Base-by-base conservation (phyloP, 2,888 invertebrate species). In the Dicranocentrus wangi region DNA sequence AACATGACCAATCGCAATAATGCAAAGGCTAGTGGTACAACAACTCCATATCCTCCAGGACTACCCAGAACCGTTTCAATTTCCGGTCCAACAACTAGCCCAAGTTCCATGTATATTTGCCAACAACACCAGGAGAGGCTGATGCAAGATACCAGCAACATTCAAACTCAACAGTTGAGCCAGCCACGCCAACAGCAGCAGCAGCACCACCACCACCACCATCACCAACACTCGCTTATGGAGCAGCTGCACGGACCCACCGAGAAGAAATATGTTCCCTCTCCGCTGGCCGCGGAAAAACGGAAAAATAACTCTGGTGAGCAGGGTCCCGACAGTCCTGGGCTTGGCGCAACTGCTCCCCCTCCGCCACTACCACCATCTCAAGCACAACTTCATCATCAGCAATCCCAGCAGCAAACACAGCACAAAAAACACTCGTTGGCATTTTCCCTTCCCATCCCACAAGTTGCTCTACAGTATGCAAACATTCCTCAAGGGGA, bases 381-480 rank as follows among this genome's bases (percentile, higher is more conserved):
- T 17, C 69, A 53, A 23, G 19, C 42, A 1, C 79, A 65, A 32
- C 58, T 53, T 28, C 63, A 68, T 23, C 58, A 65, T 28, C 66
- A 71, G 10, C 76, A 61, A 2, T 60, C 21, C 23, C 60, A 69
- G 17, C 68, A 70, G 1, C 70, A 63, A 13, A 25, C 28, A 17
- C 65, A 51, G 61, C 43, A 25, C 28, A 73, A 73, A 47, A 75
- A 70, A 51, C 69, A 81, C 65, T 75, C 70, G 1, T 51, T 82
- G 0, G 84, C 77, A 15, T 84, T 77, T 17, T 78, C 82, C 15
- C 69, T 84, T 0, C 84, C 84, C 21, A 82, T 84, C 69, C 84
- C 84, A 23, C 83, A 80, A 71, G 51, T 84, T 58, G 76, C 79
- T 19, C 68, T 81, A n/a, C 75, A 82, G 25, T 72, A 78, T 66